Evolutionary conservation across 2,888 invertebrate genomes (phyloP), one percentile per base, ranked within the genome.

Genomic region (Mimumesa dahlbomi): DNA sequence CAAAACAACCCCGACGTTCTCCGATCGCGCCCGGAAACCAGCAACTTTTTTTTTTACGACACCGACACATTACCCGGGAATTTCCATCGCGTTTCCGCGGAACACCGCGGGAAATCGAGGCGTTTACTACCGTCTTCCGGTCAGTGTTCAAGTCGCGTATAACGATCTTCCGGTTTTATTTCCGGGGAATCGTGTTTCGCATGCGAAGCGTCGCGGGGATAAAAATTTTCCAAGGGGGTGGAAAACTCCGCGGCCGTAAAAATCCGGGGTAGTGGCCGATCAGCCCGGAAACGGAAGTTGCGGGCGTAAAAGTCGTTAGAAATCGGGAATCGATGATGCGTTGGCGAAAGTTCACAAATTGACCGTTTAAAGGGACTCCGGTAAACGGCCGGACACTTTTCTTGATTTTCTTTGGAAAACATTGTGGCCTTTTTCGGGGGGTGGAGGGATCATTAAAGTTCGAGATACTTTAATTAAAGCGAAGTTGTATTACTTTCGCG

Each of bases 91-190:
- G 16, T 6, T 40, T 7, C 4, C 7, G 7, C 5, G 2, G 7
- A 11, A 1, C 6, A 19, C 16, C 2, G 11, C 5, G 18, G 18
- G 45, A 34, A 54, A 40, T n/a, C 62, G 54, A 25, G 57, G 40
- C 25, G n/a, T 62, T 45, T 42, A 62, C 49, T 48, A 9, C n/a
- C 45, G 43, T 61, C 42, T 61, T 49, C 53, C 64, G 64, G 54
- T 64, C 69, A 59, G 46, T 16, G 46, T 54, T 46, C 53, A 22
- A 42, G 42, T 52, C 52, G 49, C 50, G 71, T 64, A 52, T 59
- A 66, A 64, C 63, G 53, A 67, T 70, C 54, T 31, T 16, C 54
- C 34, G 66, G 59, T 59, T 59, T 59, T 54, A 56, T 66, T 61
- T 66, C 38, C 54, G 38, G 34, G 14, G 48, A 13, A 36, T 16